Conservation (phyloP, 92 coral and sea anemone genomes). For the Actinernus sp. region DNA sequence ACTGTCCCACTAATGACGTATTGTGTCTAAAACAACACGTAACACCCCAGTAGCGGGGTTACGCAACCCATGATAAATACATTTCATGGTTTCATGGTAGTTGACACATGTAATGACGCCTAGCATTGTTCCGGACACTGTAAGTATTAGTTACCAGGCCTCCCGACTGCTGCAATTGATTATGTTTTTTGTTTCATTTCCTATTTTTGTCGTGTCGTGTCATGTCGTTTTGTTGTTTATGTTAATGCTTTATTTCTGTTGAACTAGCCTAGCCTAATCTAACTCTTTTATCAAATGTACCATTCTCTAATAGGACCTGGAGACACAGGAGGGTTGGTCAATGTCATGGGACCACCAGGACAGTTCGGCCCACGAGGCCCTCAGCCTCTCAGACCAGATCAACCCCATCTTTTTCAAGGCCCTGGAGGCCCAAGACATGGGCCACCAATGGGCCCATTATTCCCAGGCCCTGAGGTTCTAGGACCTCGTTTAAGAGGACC, state of each 20-base stretch:
- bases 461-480: slow-evolving; percentile 88
- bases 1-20: too few relatives aligned
- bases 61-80: too few relatives aligned
- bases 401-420: slow-evolving; percentile 81
- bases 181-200: too few relatives aligned
- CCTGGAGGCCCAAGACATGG: slow-evolving; percentile 96
- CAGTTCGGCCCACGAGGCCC: slow-evolving; percentile 94
- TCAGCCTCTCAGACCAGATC: slow-evolving; percentile 71
- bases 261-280: too few relatives aligned
- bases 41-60: too few relatives aligned
- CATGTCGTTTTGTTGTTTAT: neutral
- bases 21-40: too few relatives aligned
- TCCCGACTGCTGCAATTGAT: too few relatives aligned
- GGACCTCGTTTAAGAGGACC: slow-evolving; percentile 82
- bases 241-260: too few relatives aligned
- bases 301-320: slow-evolving; percentile 64
- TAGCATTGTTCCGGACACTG: too few relatives aligned
- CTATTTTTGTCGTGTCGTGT: neutral
- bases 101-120: too few relatives aligned
- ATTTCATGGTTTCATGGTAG: too few relatives aligned
- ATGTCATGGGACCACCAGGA: slow-evolving; percentile 71
- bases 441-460: slow-evolving; percentile 77
- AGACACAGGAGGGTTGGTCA: slow-evolving; percentile 38
- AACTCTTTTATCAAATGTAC: slow-evolving; percentile 22
- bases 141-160: too few relatives aligned